Evolutionary conservation across 2,797 vertebrate genomes (phyloP), one percentile per base, ranked within the genome.

Genomic region (Buceros bicornis): DNA sequence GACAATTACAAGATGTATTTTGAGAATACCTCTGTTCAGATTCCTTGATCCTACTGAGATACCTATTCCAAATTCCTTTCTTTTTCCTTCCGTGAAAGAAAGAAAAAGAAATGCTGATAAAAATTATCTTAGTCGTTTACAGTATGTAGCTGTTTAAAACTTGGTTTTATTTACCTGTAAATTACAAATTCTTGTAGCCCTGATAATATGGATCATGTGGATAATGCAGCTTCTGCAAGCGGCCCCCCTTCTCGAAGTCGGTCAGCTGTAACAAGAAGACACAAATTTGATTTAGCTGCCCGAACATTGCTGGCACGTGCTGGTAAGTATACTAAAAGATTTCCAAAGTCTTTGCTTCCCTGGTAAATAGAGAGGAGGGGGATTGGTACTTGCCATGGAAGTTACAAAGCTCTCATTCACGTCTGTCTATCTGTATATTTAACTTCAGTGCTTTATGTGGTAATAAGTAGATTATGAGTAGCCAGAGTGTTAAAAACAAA

Each of bases 251-350:
- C 98, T n/a, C 98, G 99, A 87, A 98, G 99, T 14, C 99, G 99
- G 13, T 98, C 99, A 7, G 98, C 98, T 11, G 98, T 98, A 3
- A 99, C 98, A 4, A 98, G 99, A 89, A 99, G 99, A 89, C 99
- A 99, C 89, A 99, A 99, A 67, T 99, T 99, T 84, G 99, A 99
- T 94, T 97, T 99, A 92, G 99, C 99, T 64, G 99, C 99, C 16
- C 98, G 99, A 56, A 99, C 99, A 0, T 96, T 99, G 90, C 94
- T 99, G 57, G 99, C 99, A 77, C 99, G 99, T 28, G 99, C 99
- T 92, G 99, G 99, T 99, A 98, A 98, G 98, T 86, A 19, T 43
- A 4, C 33, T 25, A 37, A 33, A 70, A 64, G 77, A 28, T 24
- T 47, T 76, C 10, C 22, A 14, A 8, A 40, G 28, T 25, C n/a